Evolutionary conservation across 2,797 vertebrate genomes (phyloP), one percentile per base, ranked within the genome.

Genomic region (Danio choprae): DNA sequence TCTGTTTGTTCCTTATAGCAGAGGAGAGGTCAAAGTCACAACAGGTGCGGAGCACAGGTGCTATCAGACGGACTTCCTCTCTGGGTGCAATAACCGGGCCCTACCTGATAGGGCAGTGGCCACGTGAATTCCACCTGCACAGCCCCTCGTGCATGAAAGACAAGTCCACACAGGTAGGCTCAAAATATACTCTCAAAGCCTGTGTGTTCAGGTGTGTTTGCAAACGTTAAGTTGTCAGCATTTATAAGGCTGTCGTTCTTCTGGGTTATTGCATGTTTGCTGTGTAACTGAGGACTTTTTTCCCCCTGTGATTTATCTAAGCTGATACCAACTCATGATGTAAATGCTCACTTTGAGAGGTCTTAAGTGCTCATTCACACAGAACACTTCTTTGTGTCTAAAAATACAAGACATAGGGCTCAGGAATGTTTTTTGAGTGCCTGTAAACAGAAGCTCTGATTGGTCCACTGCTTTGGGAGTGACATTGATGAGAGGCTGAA

Each of bases 81-180:
- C 90, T 96, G 89, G 95, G 96, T 86, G 92, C 95, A 58, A 95
- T 97, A 92, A 96, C 96, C 84, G 95, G 94, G 90, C 94, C 96
- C 88, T 96, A 97, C 92, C 96, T 97, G 90, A 95, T 94, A 60
- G 96, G 96, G 88, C 96, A 96, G 92, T 97, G 96, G 96, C 96
- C 96, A 76, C 92, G 95, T 74, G 96, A 97, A 88, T 94, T 94
- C 84, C 94, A 96, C 81, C 88, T 92, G 86, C 93, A 94, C 88
- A 94, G 95, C 91, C 91, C 94, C 82, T 95, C 92, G 84, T 97
- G 95, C 92, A 95, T 96, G 95, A 97, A 95, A 93, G 96, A 97
- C 89, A 97, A 97, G 92, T 93, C 95, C 85, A 96, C 96, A 85
- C 96, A 98, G 96, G 97, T 98, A 95, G 91, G 87, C 51, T 60